A percentile compares a stretch with the other conserved stretches of the same genome.
phyloP scores from a whole-genome alignment of 2,113 vertebrate genomes.

The Chroicocephalus ridibundus region DNA sequence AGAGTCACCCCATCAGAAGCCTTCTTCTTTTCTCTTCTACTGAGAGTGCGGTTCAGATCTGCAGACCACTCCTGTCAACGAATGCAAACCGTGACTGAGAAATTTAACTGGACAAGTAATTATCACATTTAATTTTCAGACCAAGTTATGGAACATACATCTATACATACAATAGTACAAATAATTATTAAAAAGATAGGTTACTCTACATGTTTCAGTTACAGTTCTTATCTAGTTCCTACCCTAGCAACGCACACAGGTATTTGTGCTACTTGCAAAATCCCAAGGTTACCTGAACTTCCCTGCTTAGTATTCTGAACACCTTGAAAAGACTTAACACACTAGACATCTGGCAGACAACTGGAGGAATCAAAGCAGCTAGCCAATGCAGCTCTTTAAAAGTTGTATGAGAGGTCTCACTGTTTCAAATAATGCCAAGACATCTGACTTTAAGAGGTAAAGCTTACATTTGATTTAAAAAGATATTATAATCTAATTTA shows the following conservation, averaged over 20 bases:
- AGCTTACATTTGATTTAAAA: background rate
- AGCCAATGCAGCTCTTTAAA: background rate
- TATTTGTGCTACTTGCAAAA: background rate
- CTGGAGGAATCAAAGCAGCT: background rate
- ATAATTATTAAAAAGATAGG: background rate
- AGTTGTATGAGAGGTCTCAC: background rate
- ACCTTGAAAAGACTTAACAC: background rate
- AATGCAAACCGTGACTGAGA: background rate
- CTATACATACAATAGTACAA: background rate
- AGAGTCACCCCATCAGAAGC: slow-evolving; percentile 89
- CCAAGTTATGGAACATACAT: background rate
- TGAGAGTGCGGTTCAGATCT: slow-evolving; percentile 93
- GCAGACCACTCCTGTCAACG: slow-evolving; percentile 88
- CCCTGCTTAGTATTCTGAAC: background rate
- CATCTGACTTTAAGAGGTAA: background rate
- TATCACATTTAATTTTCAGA: background rate
- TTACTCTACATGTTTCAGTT: background rate
- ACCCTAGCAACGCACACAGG: background rate
- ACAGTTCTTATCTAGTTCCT: background rate
- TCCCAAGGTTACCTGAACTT: background rate
- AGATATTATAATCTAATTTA: background rate
- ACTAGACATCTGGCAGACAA: background rate
- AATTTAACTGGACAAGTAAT: background rate
- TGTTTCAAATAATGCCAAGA: background rate
- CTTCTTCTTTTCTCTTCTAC: slow-evolving; percentile 91